Evolutionary conservation across 2,888 invertebrate genomes (phyloP).

Genomic region (Nemoura dubitans): DNA sequence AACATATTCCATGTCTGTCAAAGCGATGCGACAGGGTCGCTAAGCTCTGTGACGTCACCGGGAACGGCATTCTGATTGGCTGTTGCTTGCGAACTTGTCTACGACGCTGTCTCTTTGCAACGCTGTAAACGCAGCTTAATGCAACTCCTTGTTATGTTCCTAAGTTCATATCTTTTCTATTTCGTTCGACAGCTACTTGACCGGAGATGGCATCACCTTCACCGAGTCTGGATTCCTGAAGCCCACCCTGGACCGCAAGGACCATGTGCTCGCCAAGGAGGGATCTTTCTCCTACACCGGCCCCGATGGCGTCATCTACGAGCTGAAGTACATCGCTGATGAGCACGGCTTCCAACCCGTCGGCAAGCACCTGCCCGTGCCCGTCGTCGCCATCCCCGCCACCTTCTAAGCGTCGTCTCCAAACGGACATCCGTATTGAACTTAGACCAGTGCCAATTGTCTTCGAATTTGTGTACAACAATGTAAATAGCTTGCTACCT

Average conservation of each 20-base stretch:
- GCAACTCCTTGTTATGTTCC: no score
- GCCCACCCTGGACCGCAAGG: conserved; percentile 50
- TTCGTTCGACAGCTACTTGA: conserved; percentile 47
- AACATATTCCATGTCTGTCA: no score
- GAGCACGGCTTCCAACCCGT: conserved; percentile 50
- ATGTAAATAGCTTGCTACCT: not conserved
- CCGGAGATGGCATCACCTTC: conserved; percentile 52
- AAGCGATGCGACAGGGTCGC: no score
- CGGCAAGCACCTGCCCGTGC: conserved; percentile 50
- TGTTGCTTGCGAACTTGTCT: no score
- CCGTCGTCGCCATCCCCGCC: conserved; percentile 37
- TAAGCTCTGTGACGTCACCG: no score
- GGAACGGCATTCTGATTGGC: no score
- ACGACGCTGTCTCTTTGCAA: no score
- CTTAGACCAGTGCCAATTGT: not conserved
- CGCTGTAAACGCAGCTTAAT: no score
- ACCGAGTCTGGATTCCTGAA: conserved; percentile 51
- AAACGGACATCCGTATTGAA: not conserved
- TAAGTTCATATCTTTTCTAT: no score
- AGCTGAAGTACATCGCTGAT: conserved; percentile 52
- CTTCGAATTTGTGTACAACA: not conserved
- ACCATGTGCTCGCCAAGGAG: conserved; percentile 52
- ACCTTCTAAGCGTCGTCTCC: not conserved
- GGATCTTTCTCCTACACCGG: conserved; percentile 52
- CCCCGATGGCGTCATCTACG: conserved; percentile 52